Base-by-base conservation (phyloP, 2,888 invertebrate species). In the Macrostomum cliftonense region DNA sequence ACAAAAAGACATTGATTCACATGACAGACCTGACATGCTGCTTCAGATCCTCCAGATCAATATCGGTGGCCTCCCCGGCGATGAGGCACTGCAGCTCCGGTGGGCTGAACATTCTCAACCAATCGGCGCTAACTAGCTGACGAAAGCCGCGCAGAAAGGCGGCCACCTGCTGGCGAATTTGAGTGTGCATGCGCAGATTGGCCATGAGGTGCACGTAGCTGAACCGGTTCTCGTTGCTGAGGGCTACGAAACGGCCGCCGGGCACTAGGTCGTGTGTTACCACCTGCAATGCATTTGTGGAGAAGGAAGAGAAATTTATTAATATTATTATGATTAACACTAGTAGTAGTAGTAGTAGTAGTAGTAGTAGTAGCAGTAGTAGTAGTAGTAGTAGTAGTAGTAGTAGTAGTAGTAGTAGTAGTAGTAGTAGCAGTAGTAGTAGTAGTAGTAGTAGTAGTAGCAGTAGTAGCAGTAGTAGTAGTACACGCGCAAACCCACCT, bases 191-290 rank as follows among this genome's bases (percentile, higher is more conserved):
- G 55, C 91, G 80, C 70, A 93, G 95, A 71, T 91, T 88, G 0
- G 97, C 97, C 68, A 71, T 67, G 63, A 87, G 75, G 70, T 97
- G 97, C 47, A 97, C 88, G 69, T 99, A 97, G 64, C 87, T 85
- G 58, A 99, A 83, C 83, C 88, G 93, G 72, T 95, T 99, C 66
- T 91, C 88, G 71, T 91, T 88, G 1, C 85, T 89, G 19, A 99
- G 93, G 1, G 84, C 78, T 44, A 89, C 79, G 0, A 83, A 84
- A 66, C 82, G 81, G 1, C 97, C 97, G 7, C 95, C 93, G 1
- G 95, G 87, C 54, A 89, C 79, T 47, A 99, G 74, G 65, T 99
- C 97, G 61, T 93, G 85, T 0, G 91, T 93, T 0, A 87, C 81
- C 53, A 99, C 77, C 65, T 28, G 28, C 28, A n/a, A n/a, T n/a